Conservation (phyloP, 1,140 invertebrate species). For the Drosophila parabipectinata region DNA sequence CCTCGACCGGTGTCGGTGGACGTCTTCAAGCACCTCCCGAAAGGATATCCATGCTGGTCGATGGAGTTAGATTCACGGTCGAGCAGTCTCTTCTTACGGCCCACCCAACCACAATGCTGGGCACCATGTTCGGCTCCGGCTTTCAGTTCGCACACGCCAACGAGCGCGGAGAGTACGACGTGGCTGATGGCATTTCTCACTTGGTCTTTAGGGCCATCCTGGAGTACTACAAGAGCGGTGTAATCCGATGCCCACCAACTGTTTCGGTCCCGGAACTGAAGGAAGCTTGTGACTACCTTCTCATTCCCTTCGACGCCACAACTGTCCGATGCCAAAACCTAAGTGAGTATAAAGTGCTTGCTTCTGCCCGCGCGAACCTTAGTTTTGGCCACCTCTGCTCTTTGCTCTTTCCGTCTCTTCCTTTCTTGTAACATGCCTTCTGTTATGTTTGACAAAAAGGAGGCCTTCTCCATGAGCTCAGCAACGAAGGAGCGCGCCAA, state of each 20-base stretch:
- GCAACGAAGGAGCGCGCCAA: constrained; percentile 98
- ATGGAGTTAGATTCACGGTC: constrained; percentile 96
- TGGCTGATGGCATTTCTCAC: constrained; percentile 98
- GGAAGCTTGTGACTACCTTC: constrained; percentile 99
- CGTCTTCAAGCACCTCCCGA: constrained; percentile 58
- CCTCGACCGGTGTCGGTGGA: constrained; percentile 20
- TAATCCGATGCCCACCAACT: constrained; percentile 92
- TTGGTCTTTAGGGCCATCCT: constrained; percentile 97
- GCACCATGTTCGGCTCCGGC: constrained; percentile 98
- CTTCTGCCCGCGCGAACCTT: constrained; percentile 50
- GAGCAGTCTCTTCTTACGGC: constrained; percentile 96
- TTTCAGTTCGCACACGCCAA: constrained; percentile 97
- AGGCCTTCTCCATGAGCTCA: constrained; percentile 98
- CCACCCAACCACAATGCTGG: constrained; percentile 96
- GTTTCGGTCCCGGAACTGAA: constrained; percentile 96
- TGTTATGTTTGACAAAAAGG: constrained; percentile 86
- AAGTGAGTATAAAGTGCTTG: constrained; percentile 87
- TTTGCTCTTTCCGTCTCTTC: constrained; percentile 49
- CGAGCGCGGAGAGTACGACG: constrained; percentile 98
- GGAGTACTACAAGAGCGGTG: constrained; percentile 96
- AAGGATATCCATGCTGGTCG: constrained; percentile 94
- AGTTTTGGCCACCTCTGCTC: constrained; percentile 62
- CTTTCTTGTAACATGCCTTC: constrained; percentile 42
- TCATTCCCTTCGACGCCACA: constrained; percentile 98
- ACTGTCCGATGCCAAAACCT: constrained; percentile 98